Evolutionary conservation across 37 sponge, comb jelly and placozoan species (phyloP), one percentile per base, ranked within the genome.

Genomic region (Amphimedon queenslandica): DNA sequence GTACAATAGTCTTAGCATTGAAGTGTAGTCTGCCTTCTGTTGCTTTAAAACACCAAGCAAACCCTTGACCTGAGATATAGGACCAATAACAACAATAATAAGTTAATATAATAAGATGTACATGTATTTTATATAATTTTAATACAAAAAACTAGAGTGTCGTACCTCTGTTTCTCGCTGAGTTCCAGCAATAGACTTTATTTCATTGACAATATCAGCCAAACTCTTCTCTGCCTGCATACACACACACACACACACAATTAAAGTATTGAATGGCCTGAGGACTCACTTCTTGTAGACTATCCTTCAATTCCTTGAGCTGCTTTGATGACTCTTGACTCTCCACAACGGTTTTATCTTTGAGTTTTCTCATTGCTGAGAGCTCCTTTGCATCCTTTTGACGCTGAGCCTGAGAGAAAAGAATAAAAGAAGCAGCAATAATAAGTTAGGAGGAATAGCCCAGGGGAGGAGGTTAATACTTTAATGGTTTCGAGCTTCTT

Each of bases 361-460:
- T 75, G 29, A 66, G 25, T 18, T 63, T 66, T 40, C 57, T 58
- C 89, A 89, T 89, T 57, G 58, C 47, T 32, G 57, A 63, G 5
- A 89, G 84, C 65, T 89, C 89, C 72, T 75, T 89, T 30, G 84
- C 89, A 41, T 83, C 89, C 55, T 74, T 72, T 67, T 79, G 78
- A 16, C 84, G 64, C 72, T 89, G 89, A 2, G 39, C 53, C 53
- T 47, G 13, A 18, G 8, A 13, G 53, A 47, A 47, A 8, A 47
- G 13, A 47, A 47, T 13, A 47, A 47, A 47, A 47, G 13, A 18
- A 47, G 13, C 8, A 47, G 53, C 8, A 47, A 8, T 47, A 13
- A 47, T 18, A 47, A 47, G 53, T 18, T n/a, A n/a, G n/a, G n/a
- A n/a, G n/a, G n/a, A n/a, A n/a, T n/a, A n/a, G n/a, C n/a, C n/a